These are phyloP conservation scores for Andrena trimmerana DNA, from an alignment of 2,888 invertebrate genomes.

Conservation along the genomic window DNA sequence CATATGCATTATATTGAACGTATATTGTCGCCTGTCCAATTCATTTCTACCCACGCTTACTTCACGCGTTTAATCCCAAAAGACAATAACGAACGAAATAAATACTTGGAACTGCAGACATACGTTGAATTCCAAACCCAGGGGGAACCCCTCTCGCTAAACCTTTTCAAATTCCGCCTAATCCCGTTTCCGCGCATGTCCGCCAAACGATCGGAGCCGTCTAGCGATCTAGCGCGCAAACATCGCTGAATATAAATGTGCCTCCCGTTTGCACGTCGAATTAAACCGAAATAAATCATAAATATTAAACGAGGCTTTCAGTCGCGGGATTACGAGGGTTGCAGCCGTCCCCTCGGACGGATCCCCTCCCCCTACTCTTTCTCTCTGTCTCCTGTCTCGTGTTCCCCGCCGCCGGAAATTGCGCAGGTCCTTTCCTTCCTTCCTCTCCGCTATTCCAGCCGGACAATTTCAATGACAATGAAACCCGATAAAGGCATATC, in stretches of 20 bases:
- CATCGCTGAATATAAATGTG: conserved; percentile 72
- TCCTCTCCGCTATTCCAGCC: conserved; percentile 61
- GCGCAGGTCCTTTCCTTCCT: conserved; percentile 77
- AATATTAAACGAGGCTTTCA: conserved; percentile 85
- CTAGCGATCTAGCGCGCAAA: conserved; percentile 42
- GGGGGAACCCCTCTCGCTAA: background rate
- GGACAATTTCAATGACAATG: conserved; percentile 83
- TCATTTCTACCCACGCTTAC: no score
- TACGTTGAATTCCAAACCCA: no score
- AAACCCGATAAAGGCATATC: conserved; percentile 54
- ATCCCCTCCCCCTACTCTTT: conserved; percentile 22
- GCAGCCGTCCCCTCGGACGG: conserved; percentile 55
- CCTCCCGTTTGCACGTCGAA: conserved; percentile 83
- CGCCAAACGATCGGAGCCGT: conserved; percentile 17
- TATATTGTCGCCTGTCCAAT: no score
- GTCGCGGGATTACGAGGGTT: conserved; percentile 82
- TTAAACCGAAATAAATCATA: conserved; percentile 85
- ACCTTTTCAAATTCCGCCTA: conserved; percentile 4
- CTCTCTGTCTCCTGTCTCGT: conserved; percentile 45
- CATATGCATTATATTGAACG: no score
- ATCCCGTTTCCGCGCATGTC: conserved; percentile 30
- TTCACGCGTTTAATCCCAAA: no score
- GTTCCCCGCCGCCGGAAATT: conserved; percentile 78
- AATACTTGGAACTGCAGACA: no score
- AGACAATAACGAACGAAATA: no score